Conservation (phyloP, 2,888 invertebrate species). For the Sinelater perroti region DNA sequence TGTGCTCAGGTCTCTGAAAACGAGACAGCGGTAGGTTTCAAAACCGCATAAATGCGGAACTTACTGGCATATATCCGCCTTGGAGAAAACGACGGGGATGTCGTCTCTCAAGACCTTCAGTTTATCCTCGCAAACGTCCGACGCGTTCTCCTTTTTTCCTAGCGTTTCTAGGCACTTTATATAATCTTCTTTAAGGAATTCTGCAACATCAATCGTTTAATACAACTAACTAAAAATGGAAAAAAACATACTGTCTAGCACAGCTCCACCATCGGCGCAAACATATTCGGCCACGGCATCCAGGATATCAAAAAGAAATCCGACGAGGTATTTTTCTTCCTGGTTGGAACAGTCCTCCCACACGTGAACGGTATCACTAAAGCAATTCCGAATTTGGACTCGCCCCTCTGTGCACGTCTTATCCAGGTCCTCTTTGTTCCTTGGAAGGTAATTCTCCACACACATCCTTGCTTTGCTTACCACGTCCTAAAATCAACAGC, state of each 20-base stretch:
- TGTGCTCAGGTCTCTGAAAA: constrained; percentile 4
- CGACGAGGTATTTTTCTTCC: constrained; percentile 22
- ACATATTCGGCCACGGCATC: constrained; percentile 4
- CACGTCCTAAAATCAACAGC: no score
- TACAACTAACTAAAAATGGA: no score
- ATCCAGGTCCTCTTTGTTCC: neutral
- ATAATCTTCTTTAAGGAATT: neutral
- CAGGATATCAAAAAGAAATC: constrained; percentile 16
- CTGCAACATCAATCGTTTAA: neutral
- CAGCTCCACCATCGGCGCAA: constrained; percentile 10
- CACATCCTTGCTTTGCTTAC: neutral
- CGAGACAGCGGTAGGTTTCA: neutral
- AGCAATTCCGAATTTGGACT: constrained; percentile 7
- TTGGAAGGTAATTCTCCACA: constrained; percentile 6
- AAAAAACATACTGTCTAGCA: constrained; percentile 12
- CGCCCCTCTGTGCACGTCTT: constrained; percentile 8
- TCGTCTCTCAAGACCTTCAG: neutral
- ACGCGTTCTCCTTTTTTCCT: neutral
- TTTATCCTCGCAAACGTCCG: neutral
- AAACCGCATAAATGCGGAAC: neutral
- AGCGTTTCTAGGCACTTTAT: neutral
- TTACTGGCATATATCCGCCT: constrained; percentile 13
- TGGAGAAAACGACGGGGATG: neutral
- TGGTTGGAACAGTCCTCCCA: constrained; percentile 15
- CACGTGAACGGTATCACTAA: neutral